These are phyloP conservation scores for Leptodactylus fuscus DNA, from an alignment of 2,113 vertebrate species.

Conservation along the genomic window DNA sequence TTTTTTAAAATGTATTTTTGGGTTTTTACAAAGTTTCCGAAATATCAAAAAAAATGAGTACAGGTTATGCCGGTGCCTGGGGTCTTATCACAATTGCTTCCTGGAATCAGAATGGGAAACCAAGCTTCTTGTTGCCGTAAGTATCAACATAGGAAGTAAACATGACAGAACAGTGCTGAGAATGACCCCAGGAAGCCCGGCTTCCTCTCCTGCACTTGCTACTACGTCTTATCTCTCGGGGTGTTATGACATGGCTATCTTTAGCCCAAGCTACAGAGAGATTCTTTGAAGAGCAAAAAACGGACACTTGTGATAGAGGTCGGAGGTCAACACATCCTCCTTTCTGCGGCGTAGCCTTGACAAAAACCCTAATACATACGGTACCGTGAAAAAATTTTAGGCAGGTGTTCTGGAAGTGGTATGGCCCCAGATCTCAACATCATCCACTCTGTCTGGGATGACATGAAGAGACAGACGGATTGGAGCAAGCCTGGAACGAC, in stretches of 20 bases:
- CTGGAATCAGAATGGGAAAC: slow-evolving; percentile 75
- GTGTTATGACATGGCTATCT: slow-evolving; percentile 64
- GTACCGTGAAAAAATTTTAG: too few species aligned
- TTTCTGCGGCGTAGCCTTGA: too few species aligned
- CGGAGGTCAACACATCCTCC: neutral
- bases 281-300: slow-evolving; percentile 47
- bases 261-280: slow-evolving; percentile 44
- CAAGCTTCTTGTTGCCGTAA: slow-evolving; percentile 74
- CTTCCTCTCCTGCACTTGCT: slow-evolving; percentile 75
- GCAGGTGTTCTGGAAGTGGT: too few species aligned
- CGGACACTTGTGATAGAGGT: neutral
- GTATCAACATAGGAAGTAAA: slow-evolving; percentile 84
- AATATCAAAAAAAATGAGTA: neutral
- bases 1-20: too few species aligned
- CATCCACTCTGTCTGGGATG: too few species aligned
- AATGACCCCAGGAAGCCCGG: slow-evolving; percentile 73
- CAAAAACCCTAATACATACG: too few species aligned
- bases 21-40: neutral
- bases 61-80: slow-evolving; percentile 63
- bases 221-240: slow-evolving; percentile 67
- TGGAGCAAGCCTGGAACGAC: too few species aligned
- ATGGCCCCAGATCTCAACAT: too few species aligned
- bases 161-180: slow-evolving; percentile 77
- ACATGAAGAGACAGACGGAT: too few species aligned
- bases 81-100: slow-evolving; percentile 86